These are phyloP conservation scores for Alentia gelatinosa DNA, from an alignment of 2,888 invertebrate species.

Conservation along the genomic window DNA sequence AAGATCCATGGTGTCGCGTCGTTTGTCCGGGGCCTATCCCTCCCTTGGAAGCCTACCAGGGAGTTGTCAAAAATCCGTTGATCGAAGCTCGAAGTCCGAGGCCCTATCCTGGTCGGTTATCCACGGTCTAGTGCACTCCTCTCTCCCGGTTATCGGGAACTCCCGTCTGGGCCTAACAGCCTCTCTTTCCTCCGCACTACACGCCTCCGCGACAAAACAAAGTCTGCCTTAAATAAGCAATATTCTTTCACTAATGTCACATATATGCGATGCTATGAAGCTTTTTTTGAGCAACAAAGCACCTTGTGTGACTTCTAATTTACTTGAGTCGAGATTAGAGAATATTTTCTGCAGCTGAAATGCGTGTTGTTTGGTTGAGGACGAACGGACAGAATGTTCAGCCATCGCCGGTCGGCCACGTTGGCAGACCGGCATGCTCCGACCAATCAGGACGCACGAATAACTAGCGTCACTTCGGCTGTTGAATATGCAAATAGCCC, in stretches of 20 bases:
- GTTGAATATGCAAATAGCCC: slow-evolving; percentile 21
- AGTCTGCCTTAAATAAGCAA: neutral
- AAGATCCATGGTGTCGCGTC: slow-evolving; percentile 56
- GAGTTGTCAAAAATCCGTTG: slow-evolving; percentile 34
- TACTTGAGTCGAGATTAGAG: too few relatives aligned
- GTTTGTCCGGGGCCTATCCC: slow-evolving; percentile 25
- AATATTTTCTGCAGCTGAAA: neutral
- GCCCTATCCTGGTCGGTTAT: slow-evolving; percentile 2
- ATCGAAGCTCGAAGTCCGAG: neutral
- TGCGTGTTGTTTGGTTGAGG: neutral
- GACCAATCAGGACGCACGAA: slow-evolving; percentile 18
- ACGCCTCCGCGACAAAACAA: neutral
- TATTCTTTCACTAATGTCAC: neutral
- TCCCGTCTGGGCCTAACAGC: neutral
- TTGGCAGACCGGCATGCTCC: neutral
- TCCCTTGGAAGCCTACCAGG: slow-evolving; percentile 28
- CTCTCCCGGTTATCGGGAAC: neutral
- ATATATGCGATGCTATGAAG: neutral
- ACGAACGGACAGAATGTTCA: neutral
- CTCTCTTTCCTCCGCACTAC: neutral
- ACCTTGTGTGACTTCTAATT: too few relatives aligned
- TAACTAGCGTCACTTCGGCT: neutral
- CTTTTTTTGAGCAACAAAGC: too few relatives aligned
- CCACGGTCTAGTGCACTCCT: neutral
- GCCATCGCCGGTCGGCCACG: slow-evolving; percentile 48